Evolutionary conservation across 2,797 vertebrate genomes (phyloP).

Genomic region (Merluccius polli): DNA sequence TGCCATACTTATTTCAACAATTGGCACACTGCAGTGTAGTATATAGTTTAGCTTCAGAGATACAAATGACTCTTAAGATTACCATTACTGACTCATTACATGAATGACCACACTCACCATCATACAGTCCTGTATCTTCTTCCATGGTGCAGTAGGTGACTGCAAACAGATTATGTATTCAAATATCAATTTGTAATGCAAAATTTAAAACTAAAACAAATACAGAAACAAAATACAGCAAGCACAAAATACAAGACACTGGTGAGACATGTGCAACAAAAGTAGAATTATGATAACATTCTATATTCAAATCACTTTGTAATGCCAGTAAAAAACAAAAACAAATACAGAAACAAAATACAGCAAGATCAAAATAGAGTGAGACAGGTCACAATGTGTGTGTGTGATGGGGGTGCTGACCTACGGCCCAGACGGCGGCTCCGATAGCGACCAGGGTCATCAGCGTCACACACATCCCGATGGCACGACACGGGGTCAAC

Average conservation of each 20-base stretch:
- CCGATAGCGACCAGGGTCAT: conserved; percentile 80
- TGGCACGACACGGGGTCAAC: conserved; percentile 74
- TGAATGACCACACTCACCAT: conserved; percentile 65
- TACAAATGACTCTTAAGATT: background rate
- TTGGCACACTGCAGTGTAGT: background rate
- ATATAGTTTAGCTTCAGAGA: background rate
- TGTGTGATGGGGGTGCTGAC: conserved; percentile 65
- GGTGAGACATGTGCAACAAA: background rate
- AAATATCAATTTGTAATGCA: conserved; percentile 10
- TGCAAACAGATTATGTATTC: conserved; percentile 31
- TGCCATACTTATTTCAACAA: background rate
- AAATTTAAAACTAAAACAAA: background rate
- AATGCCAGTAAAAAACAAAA: background rate
- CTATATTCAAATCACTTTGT: conserved; percentile 13
- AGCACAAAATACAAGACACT: background rate
- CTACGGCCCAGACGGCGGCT: conserved; percentile 83
- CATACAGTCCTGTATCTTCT: conserved; percentile 76
- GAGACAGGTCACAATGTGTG: background rate
- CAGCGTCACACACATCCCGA: conserved; percentile 66
- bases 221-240: background rate
- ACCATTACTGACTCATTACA: background rate
- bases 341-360: background rate
- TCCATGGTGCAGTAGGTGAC: conserved; percentile 74
- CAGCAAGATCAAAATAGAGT: background rate
- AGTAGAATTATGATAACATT: background rate